Percentiles rank a stretch among this genome's conserved stretches.
Conservation (phyloP, 2,113 vertebrate species). For the Dasypus novemcinctus region DNA sequence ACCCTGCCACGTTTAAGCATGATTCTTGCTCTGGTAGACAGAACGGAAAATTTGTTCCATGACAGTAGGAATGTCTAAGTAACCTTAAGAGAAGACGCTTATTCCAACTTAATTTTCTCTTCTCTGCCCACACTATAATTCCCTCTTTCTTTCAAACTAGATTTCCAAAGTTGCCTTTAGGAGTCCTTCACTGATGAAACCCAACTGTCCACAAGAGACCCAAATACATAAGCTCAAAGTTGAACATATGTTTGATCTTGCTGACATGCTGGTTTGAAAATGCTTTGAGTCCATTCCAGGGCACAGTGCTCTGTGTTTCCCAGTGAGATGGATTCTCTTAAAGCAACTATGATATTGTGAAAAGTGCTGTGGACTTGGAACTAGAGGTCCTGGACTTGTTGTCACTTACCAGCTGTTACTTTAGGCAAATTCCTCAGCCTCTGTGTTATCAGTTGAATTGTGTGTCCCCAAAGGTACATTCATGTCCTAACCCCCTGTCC, state of each 20-base stretch:
- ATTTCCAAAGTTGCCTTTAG: not conserved
- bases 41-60: conserved; percentile 25
- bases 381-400: not conserved
- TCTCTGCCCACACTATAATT: too few species aligned
- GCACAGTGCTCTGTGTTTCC: not conserved
- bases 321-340: not conserved
- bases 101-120: conserved; percentile 11
- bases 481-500: too few species aligned
- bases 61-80: not conserved
- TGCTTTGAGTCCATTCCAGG: not conserved
- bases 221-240: not conserved
- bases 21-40: not conserved
- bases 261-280: not conserved
- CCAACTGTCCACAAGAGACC: not conserved
- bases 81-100: not conserved
- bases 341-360: not conserved
- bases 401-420: not conserved
- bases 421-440: not conserved
- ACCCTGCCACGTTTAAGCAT: not conserved
- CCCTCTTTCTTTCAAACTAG: not conserved
- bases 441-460: too few species aligned
- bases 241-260: not conserved
- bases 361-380: not conserved
- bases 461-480: too few species aligned
- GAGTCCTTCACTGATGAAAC: not conserved